Base-by-base conservation (phyloP, 1,140 invertebrate species). In the Frieseomelitta varia region DNA sequence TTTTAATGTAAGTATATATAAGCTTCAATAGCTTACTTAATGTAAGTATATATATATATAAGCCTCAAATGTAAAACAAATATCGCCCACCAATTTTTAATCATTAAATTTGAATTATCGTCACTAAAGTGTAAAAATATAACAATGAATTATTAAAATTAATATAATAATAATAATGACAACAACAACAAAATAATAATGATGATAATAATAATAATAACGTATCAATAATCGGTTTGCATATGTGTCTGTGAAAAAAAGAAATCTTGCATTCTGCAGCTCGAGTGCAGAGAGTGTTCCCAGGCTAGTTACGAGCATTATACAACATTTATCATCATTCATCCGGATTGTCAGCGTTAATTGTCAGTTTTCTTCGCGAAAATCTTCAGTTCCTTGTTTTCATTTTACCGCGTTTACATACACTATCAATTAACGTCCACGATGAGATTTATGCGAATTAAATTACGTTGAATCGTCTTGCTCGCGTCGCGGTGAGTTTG, bases 401-500 rank as follows among this genome's bases (percentile, higher is more conserved):
- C 11, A n/a, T 71, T 71, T 71, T 27, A 17, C 15, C 63, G 8
- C 8, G 34, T 58, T 61, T 65, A 30, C n/a, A 27, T 17, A 24
- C 15, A 55, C 53, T 75, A 75, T 39, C 58, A 56, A 58, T 56
- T 30, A 58, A 21, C 30, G 21, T 56, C 55, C 30, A 51, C 34
- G 58, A 58, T 55, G 58, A 58, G 24, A 47, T 72, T 0, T 15
- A 19, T 10, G 1, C 10, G n/a, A 24, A 47, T 72, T 24, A 17
- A 15, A n/a, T 24, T n/a, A n/a, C 19, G 8, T 27, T 15, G 2
- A 30, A 65, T 65, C 30, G 6, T 65, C n/a, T 63, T 2, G 15
- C n/a, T 65, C 15, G 8, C 2, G 0, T 2, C 0, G 24, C 11
- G 24, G 11, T 0, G 12, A 61, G 24, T 12, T 24, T 12, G 24